A percentile compares a stretch with the other conserved stretches of the same genome.
Evolutionary conservation across 2,888 invertebrate species (phyloP).

Genomic region (Acholoe squamosa): DNA sequence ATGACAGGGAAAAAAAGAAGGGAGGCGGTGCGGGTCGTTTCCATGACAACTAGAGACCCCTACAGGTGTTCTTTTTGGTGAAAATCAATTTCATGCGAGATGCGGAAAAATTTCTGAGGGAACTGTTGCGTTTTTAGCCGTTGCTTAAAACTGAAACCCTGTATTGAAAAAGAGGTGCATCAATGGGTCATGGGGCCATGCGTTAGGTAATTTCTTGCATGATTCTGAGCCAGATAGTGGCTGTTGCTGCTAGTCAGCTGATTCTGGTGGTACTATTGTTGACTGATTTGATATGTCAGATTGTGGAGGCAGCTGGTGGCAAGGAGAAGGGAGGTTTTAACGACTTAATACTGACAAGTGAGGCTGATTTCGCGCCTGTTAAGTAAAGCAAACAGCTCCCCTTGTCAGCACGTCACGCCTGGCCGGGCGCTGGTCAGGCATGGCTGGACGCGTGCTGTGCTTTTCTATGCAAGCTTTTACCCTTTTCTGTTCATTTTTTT

Average conservation of each 20-base stretch:
- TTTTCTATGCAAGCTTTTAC: not conserved
- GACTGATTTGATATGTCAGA: constrained; percentile 30
- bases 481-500: too few relatives aligned
- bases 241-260: not conserved
- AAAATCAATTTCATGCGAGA: constrained; percentile 58
- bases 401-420: not conserved
- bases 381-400: constrained; percentile 24
- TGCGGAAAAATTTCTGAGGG: constrained; percentile 49
- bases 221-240: too few relatives aligned
- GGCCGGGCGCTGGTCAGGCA: constrained; percentile 48
- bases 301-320: not conserved
- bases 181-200: not conserved
- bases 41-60: constrained; percentile 60
- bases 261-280: not conserved
- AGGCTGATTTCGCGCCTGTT: constrained; percentile 44
- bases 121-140: constrained; percentile 48
- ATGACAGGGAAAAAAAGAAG: constrained; percentile 27
- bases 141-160: constrained; percentile 39
- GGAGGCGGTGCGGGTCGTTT: constrained; percentile 32
- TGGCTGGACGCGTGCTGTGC: constrained; percentile 29
- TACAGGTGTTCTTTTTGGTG: constrained; percentile 60
- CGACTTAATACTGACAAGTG: constrained; percentile 43
- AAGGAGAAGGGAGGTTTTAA: not conserved
- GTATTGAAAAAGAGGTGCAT: not conserved
- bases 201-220: too few relatives aligned